Conservation (phyloP, 1,140 invertebrate genomes). For the Ctenoplectra terminalis region DNA sequence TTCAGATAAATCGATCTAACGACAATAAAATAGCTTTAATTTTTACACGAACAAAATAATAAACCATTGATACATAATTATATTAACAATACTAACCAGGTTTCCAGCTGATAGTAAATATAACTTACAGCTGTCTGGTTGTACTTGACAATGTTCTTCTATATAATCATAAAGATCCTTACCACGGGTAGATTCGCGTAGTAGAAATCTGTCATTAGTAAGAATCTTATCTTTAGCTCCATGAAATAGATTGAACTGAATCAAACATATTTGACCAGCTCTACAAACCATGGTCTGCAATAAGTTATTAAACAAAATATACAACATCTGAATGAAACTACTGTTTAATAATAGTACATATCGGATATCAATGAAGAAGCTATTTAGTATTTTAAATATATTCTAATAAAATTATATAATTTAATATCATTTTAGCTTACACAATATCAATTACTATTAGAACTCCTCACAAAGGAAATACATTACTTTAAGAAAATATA, state of each 20-base stretch:
- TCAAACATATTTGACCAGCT: slow-evolving; percentile 82
- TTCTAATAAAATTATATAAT: slow-evolving; percentile 1
- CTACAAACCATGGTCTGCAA: slow-evolving; percentile 77
- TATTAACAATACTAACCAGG: slow-evolving; percentile 45
- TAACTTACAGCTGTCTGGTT: slow-evolving; percentile 48
- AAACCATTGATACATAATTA: background rate
- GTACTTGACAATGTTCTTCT: slow-evolving; percentile 51
- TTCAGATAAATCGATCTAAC: slow-evolving; percentile 78
- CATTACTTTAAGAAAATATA: slow-evolving; percentile 22
- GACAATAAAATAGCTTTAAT: slow-evolving; percentile 15
- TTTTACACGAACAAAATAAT: background rate
- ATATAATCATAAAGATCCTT: slow-evolving; percentile 78
- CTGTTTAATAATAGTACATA: background rate
- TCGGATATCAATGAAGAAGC: background rate
- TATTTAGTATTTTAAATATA: slow-evolving; percentile 3
- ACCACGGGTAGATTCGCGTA: slow-evolving; percentile 63
- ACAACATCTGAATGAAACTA: background rate
- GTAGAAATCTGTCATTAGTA: slow-evolving; percentile 3
- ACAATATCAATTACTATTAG: background rate
- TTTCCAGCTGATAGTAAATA: slow-evolving; percentile 17
- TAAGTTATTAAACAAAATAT: slow-evolving; percentile 51
- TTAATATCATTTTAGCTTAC: slow-evolving; percentile 3
- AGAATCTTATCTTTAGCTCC: slow-evolving; percentile 32
- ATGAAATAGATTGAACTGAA: slow-evolving; percentile 74
- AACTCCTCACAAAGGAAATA: background rate